Base-by-base conservation (phyloP, 2,113 vertebrate species). In the Trochalopteron elliotii region DNA sequence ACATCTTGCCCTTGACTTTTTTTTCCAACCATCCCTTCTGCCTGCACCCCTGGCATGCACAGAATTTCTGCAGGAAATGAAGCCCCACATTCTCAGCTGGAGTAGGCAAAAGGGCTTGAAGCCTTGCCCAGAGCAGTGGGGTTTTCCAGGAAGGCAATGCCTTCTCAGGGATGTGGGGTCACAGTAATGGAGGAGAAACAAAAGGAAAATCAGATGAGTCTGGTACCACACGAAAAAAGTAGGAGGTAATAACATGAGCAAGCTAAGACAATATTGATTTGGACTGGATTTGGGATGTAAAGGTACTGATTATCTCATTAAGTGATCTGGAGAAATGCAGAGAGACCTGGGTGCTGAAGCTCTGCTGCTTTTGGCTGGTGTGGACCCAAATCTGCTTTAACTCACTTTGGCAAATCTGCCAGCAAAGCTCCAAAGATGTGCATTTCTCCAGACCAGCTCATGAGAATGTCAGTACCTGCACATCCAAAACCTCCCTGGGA, bases 121-220 rank as follows among this genome's bases (percentile, higher is more conserved):
- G 23, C n/a, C 21, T 57, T 57, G 7, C 7, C 21, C 20, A 24
- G 20, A 17, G 8, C 1, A 7, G 39, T 18, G 16, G 49, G 24
- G 9, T 63, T 23, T 71, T 45, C 23, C 45, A 69, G 28, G 19
- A 69, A 16, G 17, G 25, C 12, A 1, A 40, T 7, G 4, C 3
- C 33, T 57, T 74, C 35, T 19, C 5, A 4, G 31, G 25, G 14
- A 22, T 0, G 3, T 18, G 14, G 10, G 11, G 6, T 64, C 18
- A 8, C 1, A 1, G 17, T 21, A 49, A 17, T 0, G 0, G 39
- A 15, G 27, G 57, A 86, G 11, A 15, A 20, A 64, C 0, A 3
- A 83, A 53, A 49, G 24, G 53, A 85, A 69, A 83, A 86, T 25
- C 24, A 37, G 25, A 10, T 57, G 7, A 35, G 7, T 67, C 14